Base-by-base conservation (phyloP, 2,888 invertebrate species). In the Chirona hameri region DNA sequence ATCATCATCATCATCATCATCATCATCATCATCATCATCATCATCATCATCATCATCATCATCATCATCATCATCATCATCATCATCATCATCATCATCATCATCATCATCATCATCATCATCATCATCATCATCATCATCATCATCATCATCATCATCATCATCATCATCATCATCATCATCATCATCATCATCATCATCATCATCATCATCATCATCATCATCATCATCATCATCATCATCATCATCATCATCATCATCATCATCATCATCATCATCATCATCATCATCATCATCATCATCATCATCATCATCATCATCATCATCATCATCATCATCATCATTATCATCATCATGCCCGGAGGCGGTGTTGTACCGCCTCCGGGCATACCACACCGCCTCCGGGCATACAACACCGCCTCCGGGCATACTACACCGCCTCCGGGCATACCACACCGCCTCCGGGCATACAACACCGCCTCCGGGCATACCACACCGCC, bases 301-400 rank as follows among this genome's bases (percentile, higher is more conserved):
- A 69, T 69, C 29, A 69, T 69, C 10, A 69, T 69, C 29, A 69
- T 69, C 10, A 69, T 69, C 29, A 69, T 69, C 10, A 69, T 69
- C 29, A 69, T 69, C 10, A 69, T 69, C 29, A 69, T 69, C 29
- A 69, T 69, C 29, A 69, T 69, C 29, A 69, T 69, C 29, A 69
- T 69, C 29, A 69, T 69, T 69, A 69, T 69, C 29, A 69, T 69
- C 29, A n/a, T n/a, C n/a, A n/a, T n/a, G n/a, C n/a, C n/a, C n/a
- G n/a, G n/a, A n/a, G n/a, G n/a, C n/a, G n/a, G n/a, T n/a, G n/a
- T n/a, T n/a, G n/a, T n/a, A n/a, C n/a, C n/a, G n/a, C n/a, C n/a
- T n/a, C n/a, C n/a, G n/a, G n/a, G n/a, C n/a, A n/a, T n/a, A n/a
- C n/a, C n/a, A n/a, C n/a, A n/a, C n/a, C n/a, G n/a, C n/a, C n/a